These are phyloP conservation scores for Drosophila infuscata DNA, from an alignment of 2,888 invertebrate genomes.

Conservation along the genomic window DNA sequence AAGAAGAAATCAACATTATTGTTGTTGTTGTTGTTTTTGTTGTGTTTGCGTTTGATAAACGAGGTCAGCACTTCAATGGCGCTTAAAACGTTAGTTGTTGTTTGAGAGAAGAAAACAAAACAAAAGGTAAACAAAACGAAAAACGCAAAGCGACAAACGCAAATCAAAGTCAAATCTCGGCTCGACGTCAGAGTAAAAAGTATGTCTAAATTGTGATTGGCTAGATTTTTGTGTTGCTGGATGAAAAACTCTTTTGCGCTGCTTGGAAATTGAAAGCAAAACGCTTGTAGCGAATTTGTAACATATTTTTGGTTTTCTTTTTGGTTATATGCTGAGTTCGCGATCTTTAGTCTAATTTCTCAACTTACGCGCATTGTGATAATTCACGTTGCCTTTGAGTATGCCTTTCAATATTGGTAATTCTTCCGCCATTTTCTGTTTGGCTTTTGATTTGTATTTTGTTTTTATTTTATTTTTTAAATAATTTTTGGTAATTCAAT, in stretches of 20 bases:
- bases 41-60: conserved; percentile 63
- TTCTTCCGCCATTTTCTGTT: conserved; percentile 92
- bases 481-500: conserved; percentile 15
- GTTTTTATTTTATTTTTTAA: conserved; percentile 1
- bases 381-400: conserved; percentile 95
- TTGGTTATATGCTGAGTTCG: not conserved
- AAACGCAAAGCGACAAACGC: conserved; percentile 6
- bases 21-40: conserved; percentile 38
- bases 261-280: conserved; percentile 64
- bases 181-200: conserved; percentile 39
- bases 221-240: not conserved
- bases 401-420: conserved; percentile 96
- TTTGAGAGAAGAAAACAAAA: conserved; percentile 25
- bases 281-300: conserved; percentile 10
- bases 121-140: conserved; percentile 57
- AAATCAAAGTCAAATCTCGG: conserved; percentile 51
- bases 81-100: conserved; percentile 51
- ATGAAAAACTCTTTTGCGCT: conserved; percentile 9
- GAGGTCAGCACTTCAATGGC: conserved; percentile 78
- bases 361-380: conserved; percentile 96
- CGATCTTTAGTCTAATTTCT: conserved; percentile 3
- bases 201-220: conserved; percentile 23
- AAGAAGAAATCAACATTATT: conserved; percentile 38
- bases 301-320: conserved; percentile 10
- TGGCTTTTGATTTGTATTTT: conserved; percentile 13